Percentiles rank a stretch among this genome's conserved stretches.
Evolutionary conservation across 2,797 vertebrate genomes (phyloP).

Genomic region (Tinamus major): DNA sequence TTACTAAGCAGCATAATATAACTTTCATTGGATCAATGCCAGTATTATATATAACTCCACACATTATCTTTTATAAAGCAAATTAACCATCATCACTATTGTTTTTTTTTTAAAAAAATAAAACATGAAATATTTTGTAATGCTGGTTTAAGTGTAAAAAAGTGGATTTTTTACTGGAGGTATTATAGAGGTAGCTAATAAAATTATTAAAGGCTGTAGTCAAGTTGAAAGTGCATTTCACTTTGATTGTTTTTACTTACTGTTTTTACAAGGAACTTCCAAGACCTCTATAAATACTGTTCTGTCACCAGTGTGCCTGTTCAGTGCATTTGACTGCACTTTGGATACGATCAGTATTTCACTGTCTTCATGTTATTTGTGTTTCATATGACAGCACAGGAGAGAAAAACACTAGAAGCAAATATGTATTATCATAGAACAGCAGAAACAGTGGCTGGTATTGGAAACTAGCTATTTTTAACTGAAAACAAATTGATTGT

Average conservation of each 20-base stretch:
- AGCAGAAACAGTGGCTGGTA: not conserved
- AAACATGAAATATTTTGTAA: constrained; percentile 24
- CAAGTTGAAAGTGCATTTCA: constrained; percentile 23
- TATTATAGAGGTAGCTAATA: not conserved
- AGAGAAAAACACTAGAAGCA: not conserved
- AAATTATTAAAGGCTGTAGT: constrained; percentile 37
- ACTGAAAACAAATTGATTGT: not conserved
- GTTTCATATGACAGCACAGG: not conserved
- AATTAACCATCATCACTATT: constrained; percentile 38
- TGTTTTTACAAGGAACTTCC: not conserved
- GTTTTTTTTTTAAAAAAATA: not conserved
- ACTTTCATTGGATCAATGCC: constrained; percentile 53
- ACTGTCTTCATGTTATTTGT: not conserved
- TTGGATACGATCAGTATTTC: not conserved
- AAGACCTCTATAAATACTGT: not conserved
- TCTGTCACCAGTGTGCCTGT: not conserved
- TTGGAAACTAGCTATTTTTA: not conserved
- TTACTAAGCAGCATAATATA: constrained; percentile 43
- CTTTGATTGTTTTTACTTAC: constrained; percentile 1
- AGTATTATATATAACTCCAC: constrained; percentile 56
- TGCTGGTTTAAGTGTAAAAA: constrained; percentile 4
- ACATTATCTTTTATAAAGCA: constrained; percentile 41
- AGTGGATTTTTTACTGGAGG: not conserved
- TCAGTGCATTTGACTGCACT: not conserved
- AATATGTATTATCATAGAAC: not conserved